phyloP scores from a whole-genome alignment of 2,888 invertebrate genomes.

The Pammene fasciana region DNA sequence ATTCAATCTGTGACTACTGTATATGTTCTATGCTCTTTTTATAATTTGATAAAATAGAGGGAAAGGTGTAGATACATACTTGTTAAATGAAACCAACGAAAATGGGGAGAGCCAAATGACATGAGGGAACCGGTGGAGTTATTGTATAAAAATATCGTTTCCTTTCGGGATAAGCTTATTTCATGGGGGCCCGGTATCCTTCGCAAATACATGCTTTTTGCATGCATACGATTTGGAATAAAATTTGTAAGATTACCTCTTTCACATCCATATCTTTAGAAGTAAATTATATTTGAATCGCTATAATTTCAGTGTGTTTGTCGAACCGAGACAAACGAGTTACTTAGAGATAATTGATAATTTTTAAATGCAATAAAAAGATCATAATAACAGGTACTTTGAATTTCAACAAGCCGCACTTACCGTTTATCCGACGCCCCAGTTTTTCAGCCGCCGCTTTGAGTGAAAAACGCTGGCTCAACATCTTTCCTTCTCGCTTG shows the following conservation, averaged over 20 bases:
- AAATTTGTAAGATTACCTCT: constrained; percentile 14
- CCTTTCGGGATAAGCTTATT: constrained; percentile 52
- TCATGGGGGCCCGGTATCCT: constrained; percentile 52
- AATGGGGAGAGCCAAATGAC: constrained; percentile 21
- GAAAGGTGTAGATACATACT: neutral
- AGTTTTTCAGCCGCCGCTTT: too few relatives aligned
- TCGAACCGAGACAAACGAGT: neutral
- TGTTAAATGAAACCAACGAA: neutral
- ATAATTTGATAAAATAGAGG: neutral
- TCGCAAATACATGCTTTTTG: constrained; percentile 42
- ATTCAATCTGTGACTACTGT: too few relatives aligned
- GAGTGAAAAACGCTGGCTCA: neutral
- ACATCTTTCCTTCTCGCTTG: constrained; percentile 15
- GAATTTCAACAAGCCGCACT: too few relatives aligned
- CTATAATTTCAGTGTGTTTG: neutral
- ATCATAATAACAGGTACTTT: too few relatives aligned
- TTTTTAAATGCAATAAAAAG: too few relatives aligned
- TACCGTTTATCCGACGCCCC: too few relatives aligned
- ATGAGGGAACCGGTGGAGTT: constrained; percentile 31
- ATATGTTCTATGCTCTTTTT: neutral
- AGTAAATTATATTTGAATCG: neutral
- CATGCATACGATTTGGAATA: constrained; percentile 30
- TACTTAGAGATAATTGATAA: too few relatives aligned
- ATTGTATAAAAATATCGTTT: constrained; percentile 49
- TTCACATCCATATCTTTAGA: too few relatives aligned